phyloP scores from a whole-genome alignment of 2,113 vertebrate genomes.

The Phaethornis superciliosus region DNA sequence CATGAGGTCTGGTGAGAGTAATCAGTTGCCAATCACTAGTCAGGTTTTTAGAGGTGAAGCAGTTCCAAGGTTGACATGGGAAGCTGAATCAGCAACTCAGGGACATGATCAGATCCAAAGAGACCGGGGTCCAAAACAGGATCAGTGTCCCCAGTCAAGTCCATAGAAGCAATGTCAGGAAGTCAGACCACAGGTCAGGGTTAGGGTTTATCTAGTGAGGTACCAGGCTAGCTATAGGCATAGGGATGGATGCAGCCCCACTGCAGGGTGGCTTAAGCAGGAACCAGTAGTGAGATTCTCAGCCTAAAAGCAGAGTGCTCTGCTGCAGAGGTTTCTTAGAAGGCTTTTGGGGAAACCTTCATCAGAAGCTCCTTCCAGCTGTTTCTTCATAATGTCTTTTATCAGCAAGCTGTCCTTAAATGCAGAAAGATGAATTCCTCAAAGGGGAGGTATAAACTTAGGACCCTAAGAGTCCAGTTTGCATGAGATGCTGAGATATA shows the following conservation, averaged over 20 bases:
- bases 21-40: background rate
- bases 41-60: background rate
- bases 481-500: background rate
- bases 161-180: background rate
- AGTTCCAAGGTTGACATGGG: background rate
- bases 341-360: background rate
- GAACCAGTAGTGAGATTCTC: background rate
- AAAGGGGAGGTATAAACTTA: background rate
- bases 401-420: background rate
- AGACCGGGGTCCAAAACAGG: background rate
- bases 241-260: background rate
- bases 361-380: background rate
- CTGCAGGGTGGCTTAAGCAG: background rate
- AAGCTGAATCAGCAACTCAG: background rate
- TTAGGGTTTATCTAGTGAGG: background rate
- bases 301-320: background rate
- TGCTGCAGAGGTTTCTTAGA: background rate
- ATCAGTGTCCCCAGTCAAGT: background rate
- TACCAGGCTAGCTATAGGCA: background rate
- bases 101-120: background rate
- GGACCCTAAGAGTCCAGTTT: background rate
- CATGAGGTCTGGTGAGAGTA: background rate
- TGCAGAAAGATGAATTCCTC: background rate
- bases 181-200: background rate
- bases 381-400: background rate